phyloP scores from a whole-genome alignment of 2,888 invertebrate species.

The Phanerotoma sp. region DNA sequence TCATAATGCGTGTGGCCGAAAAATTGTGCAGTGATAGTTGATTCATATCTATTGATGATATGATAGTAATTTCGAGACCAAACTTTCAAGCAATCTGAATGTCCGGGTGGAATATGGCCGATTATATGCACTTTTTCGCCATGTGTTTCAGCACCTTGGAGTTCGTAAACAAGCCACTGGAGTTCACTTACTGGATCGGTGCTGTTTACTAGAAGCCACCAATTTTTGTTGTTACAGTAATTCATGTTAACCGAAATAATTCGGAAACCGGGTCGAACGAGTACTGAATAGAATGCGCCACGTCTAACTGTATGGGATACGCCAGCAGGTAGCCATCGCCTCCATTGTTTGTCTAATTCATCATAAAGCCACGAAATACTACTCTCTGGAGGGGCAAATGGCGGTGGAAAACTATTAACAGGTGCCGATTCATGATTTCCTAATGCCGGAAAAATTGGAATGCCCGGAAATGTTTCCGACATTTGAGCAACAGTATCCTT shows the following conservation, averaged over 20 bases:
- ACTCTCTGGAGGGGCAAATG: constrained; percentile 79
- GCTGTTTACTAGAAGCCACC: constrained; percentile 92
- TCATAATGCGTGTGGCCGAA: constrained; percentile 94
- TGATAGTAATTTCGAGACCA: constrained; percentile 95
- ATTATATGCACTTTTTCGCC: constrained; percentile 97
- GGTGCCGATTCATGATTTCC: constrained; percentile 98
- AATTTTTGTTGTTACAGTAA: constrained; percentile 93
- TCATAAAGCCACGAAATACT: constrained; percentile 92
- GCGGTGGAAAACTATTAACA: constrained; percentile 90
- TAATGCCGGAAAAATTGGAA: constrained; percentile 90
- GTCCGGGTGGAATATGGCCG: constrained; percentile 94
- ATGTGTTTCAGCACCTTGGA: constrained; percentile 91
- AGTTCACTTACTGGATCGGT: constrained; percentile 95
- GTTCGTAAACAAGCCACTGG: constrained; percentile 92
- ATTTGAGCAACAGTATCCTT: constrained; percentile 84
- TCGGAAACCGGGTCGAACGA: constrained; percentile 86
- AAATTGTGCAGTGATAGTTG: constrained; percentile 88
- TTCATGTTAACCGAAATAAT: constrained; percentile 96
- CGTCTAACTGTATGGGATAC: constrained; percentile 83
- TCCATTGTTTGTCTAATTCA: constrained; percentile 86
- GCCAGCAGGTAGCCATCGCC: constrained; percentile 86
- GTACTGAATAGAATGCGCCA: constrained; percentile 89
- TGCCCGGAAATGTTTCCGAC: constrained; percentile 84
- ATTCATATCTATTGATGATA: constrained; percentile 79
- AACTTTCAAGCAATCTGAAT: constrained; percentile 88